Percentiles rank a stretch among this genome's conserved stretches.
Conservation (phyloP, 2,797 vertebrate species). For the Sebastolobus alascanus region DNA sequence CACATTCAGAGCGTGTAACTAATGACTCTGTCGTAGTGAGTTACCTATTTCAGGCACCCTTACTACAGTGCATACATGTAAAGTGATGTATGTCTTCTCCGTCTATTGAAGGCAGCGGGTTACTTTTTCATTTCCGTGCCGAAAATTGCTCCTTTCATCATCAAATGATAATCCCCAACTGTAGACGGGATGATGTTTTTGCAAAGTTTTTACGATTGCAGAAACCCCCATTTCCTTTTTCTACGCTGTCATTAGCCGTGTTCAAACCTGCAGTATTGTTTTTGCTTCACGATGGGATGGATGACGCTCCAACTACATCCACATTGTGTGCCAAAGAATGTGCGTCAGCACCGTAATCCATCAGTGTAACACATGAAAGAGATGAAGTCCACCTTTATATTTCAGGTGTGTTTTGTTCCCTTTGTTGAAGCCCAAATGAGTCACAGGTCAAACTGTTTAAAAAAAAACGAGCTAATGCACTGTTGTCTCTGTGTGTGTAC, state of each 20-base stretch:
- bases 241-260: slow-evolving; percentile 41
- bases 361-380: slow-evolving; percentile 60
- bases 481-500: slow-evolving; percentile 13
- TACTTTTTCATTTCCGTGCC: not conserved
- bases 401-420: slow-evolving; percentile 26
- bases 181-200: slow-evolving; percentile 20
- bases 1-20: slow-evolving; percentile 3
- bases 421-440: slow-evolving; percentile 33
- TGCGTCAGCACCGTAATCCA: slow-evolving; percentile 59
- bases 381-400: slow-evolving; percentile 27
- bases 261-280: slow-evolving; percentile 53
- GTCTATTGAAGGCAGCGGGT: not conserved
- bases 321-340: slow-evolving; percentile 27
- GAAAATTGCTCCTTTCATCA: slow-evolving; percentile 23
- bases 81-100: not conserved
- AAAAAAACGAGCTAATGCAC: slow-evolving; percentile 15
- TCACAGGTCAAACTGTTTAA: slow-evolving; percentile 44
- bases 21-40: not conserved
- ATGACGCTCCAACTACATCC: slow-evolving; percentile 47
- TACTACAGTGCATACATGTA: not conserved
- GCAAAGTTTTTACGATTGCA: slow-evolving; percentile 12
- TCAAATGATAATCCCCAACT: not conserved
- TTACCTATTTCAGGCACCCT: not conserved
- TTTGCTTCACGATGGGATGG: slow-evolving; percentile 24
- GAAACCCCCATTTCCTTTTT: slow-evolving; percentile 23